Base-by-base conservation (phyloP, 2,113 vertebrate species). In the Cyprinodon brontotheroides region DNA sequence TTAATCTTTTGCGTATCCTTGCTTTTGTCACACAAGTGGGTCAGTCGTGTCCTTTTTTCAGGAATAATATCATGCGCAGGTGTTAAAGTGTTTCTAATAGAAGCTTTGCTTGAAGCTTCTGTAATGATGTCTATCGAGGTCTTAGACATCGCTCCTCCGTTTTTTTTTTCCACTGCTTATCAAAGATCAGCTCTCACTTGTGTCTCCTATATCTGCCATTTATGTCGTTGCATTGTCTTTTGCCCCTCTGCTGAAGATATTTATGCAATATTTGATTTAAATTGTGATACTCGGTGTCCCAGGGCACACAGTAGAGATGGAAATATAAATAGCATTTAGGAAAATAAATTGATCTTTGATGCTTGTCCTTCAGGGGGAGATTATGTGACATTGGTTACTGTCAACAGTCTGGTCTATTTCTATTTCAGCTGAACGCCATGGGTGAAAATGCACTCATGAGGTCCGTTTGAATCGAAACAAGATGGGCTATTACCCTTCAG, bases 301-400 rank as follows among this genome's bases (percentile, higher is more conserved):
- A 12, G 39, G 82, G 87, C 69, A 3, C 81, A 38, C 66, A 1
- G 73, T 77, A 70, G 76, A 91, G 83, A 89, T 88, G 79, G 90
- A 87, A 89, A 84, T 82, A 87, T 86, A 85, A 90, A 88, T 87
- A 90, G 84, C 90, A 86, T 92, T 93, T 89, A 85, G 89, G 89
- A 89, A 87, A 93, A 91, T 90, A 92, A 90, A 93, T 92, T 90
- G 90, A 89, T 93, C 87, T 92, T 86, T 86, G 87, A 91, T 90
- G 89, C 83, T 86, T 89, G 89, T 94, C 91, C 89, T 94, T 93
- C 83, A 87, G 92, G 91, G 88, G 73, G 74, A 87, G 81, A 89
- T 92, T 90, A 87, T 79, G 79, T 91, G 88, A 94, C 92, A 93
- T 92, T 91, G 84, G 86, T 89, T 90, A 92, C 88, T 87, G 90